Conservation (phyloP, 2,113 vertebrate species). For the Anser cygnoides region DNA sequence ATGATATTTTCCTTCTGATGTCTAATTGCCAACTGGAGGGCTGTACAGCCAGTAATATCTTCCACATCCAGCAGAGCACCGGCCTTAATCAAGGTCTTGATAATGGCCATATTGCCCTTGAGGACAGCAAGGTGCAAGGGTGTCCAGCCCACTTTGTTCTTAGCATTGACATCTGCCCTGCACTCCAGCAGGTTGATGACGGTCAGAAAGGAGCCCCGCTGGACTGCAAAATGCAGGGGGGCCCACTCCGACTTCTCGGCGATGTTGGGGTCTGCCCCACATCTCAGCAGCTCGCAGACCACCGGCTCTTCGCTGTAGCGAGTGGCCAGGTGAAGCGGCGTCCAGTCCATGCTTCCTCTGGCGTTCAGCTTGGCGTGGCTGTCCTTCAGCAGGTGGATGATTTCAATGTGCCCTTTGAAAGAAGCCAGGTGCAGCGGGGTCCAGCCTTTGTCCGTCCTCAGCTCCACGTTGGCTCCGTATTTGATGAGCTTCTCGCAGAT, state of each 20-base stretch:
- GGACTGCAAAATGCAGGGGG: slow-evolving; percentile 83
- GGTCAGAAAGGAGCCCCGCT: slow-evolving; percentile 71
- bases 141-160: slow-evolving; percentile 77
- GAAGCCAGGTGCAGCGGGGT: slow-evolving; percentile 84
- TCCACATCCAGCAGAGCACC: slow-evolving; percentile 66
- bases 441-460: slow-evolving; percentile 82
- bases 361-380: slow-evolving; percentile 68
- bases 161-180: slow-evolving; percentile 75
- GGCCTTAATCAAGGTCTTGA: slow-evolving; percentile 81
- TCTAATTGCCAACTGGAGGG: slow-evolving; percentile 77
- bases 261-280: slow-evolving; percentile 76
- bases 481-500: slow-evolving; percentile 85
- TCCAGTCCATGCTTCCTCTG: slow-evolving; percentile 80
- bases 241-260: slow-evolving; percentile 80
- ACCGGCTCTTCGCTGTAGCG: slow-evolving; percentile 68
- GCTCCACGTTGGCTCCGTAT: slow-evolving; percentile 71
- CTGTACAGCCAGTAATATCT: slow-evolving; percentile 75
- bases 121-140: slow-evolving; percentile 83
- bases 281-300: slow-evolving; percentile 75
- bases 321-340: slow-evolving; percentile 83
- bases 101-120: slow-evolving; percentile 75
- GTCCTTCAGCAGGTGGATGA: slow-evolving; percentile 76
- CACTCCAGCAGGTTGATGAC: slow-evolving; percentile 81
- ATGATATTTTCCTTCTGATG: slow-evolving; percentile 73
- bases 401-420: slow-evolving; percentile 79